Evolutionary conservation across 2,888 invertebrate genomes (phyloP).

Genomic region (Cremastinae sp.): DNA sequence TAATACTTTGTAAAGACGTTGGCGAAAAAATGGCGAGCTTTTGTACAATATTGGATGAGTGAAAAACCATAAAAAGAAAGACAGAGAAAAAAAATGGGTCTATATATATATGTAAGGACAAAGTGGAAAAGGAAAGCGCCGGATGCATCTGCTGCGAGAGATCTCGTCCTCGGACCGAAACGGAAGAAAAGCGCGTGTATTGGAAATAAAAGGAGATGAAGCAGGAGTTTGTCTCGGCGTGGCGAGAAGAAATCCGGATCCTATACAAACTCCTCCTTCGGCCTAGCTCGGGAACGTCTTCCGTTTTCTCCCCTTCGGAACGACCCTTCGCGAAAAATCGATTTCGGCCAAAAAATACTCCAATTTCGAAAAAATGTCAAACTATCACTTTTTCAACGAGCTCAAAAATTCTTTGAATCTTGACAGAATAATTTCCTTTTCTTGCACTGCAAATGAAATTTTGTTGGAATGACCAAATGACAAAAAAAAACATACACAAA

Average conservation of each 20-base stretch:
- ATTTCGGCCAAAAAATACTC: neutral
- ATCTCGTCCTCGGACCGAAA: slow-evolving; percentile 40
- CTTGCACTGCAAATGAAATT: too few relatives aligned
- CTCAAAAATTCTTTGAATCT: too few relatives aligned
- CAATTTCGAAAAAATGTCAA: neutral
- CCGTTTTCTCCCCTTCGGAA: neutral
- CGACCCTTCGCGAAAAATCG: slow-evolving; percentile 2
- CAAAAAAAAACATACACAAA: too few relatives aligned
- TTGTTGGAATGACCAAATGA: too few relatives aligned
- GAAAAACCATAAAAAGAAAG: slow-evolving; percentile 18
- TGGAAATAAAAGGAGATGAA: neutral
- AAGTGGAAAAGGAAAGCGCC: slow-evolving; percentile 57
- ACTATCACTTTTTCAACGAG: too few relatives aligned
- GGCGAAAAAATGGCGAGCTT: slow-evolving; percentile 1
- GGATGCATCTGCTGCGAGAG: slow-evolving; percentile 62
- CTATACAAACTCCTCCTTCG: slow-evolving; percentile 47
- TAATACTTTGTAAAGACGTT: slow-evolving; percentile 40
- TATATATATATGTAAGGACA: too few relatives aligned
- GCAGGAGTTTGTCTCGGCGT: slow-evolving; percentile 26
- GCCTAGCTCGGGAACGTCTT: slow-evolving; percentile 36
- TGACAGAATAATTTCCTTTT: too few relatives aligned
- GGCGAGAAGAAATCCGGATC: slow-evolving; percentile 45
- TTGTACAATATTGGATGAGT: neutral
- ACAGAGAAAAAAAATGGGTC: slow-evolving; percentile 42
- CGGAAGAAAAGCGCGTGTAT: slow-evolving; percentile 33